Base-by-base conservation (phyloP, 37 sponge, comb jelly and placozoan species). In the Beroe ovata region DNA sequence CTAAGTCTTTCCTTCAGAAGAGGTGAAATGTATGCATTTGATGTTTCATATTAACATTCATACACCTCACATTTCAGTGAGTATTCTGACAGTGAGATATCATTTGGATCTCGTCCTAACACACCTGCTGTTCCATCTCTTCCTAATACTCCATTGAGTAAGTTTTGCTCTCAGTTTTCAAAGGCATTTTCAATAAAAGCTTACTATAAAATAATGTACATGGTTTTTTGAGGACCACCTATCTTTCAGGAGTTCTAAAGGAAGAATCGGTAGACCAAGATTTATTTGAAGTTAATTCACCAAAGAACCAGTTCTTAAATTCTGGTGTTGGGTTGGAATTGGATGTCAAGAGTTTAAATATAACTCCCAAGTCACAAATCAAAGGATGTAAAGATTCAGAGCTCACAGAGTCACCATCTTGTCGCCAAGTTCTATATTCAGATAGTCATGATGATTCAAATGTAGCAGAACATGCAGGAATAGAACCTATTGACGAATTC, bases 71-170 rank as follows among this genome's bases (percentile, higher is more conserved):
- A n/a, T 66, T 66, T 66, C 69, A 66, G 69, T 66, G 69, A 66
- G 16, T 66, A 66, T 16, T 66, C 69, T 66, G 69, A 66, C 34
- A 30, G 30, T 66, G 69, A 66, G 69, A 66, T 66, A 33, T 66
- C 69, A 4, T 66, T 66, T 66, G 69, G 69, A 29, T 11, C 69
- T 34, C 69, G 69, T 4, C 30, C 69, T 33, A 66, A 18, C 2
- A 32, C 69, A 34, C 25, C 69, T 66, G 32, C 69, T 37, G 14
- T 30, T 30, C 32, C 14, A 6, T 66, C 69, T 4, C 69, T 29
- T 14, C 69, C 69, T 6, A 14, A 18, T 33, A 66, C 69, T 34
- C 69, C 69, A 29, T 30, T 66, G 32, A 66, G 69, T 66, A 30
- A 66, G 69, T 61, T 16, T 22, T 47, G 11, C 54, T 47, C 54